Conservation (phyloP, 2,797 vertebrate genomes). For the Chelidonichthys spinosus region DNA sequence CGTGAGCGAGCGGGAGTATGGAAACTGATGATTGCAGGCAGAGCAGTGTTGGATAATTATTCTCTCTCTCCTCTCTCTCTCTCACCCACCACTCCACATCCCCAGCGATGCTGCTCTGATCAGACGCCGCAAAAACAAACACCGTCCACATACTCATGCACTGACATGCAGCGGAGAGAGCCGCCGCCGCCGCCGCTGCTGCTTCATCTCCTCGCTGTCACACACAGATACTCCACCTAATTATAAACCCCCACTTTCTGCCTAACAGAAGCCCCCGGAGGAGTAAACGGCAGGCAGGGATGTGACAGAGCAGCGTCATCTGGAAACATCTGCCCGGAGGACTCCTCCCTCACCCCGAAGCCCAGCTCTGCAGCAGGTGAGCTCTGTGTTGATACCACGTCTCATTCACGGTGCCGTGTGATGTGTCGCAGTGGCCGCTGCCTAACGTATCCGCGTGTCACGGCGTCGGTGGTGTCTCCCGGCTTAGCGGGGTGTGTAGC, state of each 20-base stretch:
- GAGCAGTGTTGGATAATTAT: conserved; percentile 55
- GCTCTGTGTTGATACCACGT: conserved; percentile 57
- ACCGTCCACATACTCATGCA: conserved; percentile 49
- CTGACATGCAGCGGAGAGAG: conserved; percentile 55
- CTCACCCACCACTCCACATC: conserved; percentile 39
- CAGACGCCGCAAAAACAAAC: conserved; percentile 63
- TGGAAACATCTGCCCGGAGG: conserved; percentile 62
- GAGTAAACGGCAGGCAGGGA: conserved; percentile 42
- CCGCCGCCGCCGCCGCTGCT: conserved; percentile 33
- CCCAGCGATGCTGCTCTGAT: conserved; percentile 57
- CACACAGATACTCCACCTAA: conserved; percentile 33
- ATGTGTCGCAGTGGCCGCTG: conserved; percentile 47
- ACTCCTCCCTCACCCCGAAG: conserved; percentile 37
- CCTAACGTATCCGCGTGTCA: conserved; percentile 15
- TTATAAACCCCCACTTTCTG: conserved; percentile 26
- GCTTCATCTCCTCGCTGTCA: conserved; percentile 2
- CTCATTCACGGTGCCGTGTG: conserved; percentile 26
- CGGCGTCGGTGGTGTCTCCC: background rate
- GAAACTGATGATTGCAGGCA: conserved; percentile 80
- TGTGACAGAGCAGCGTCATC: conserved; percentile 56
- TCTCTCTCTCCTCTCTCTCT: conserved; percentile 22
- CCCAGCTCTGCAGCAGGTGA: conserved; percentile 79
- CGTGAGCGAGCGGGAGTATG: conserved; percentile 74
- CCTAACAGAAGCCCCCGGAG: conserved; percentile 40
- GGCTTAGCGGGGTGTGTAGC: too few relatives aligned